A percentile compares a stretch with the other conserved stretches of the same genome.
Conservation (phyloP, 2,888 invertebrate genomes). For the Drosophila differens region DNA sequence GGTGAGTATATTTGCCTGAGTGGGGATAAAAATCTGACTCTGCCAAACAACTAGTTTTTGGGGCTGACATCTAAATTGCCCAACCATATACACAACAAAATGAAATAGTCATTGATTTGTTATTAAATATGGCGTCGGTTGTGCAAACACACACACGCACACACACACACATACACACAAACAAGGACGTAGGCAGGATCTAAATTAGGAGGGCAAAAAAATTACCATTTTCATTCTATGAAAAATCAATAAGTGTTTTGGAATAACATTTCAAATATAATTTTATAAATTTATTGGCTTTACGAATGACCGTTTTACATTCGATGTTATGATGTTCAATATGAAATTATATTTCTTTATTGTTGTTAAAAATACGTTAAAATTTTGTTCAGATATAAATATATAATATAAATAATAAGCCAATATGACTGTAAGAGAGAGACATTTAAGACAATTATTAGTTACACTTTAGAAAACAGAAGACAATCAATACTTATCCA, state of each 20-base stretch:
- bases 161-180: slow-evolving; percentile 6
- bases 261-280: background rate
- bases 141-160: slow-evolving; percentile 51
- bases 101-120: slow-evolving; percentile 73
- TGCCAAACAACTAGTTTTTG: slow-evolving; percentile 31
- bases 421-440: background rate
- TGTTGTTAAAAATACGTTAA: background rate
- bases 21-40: background rate
- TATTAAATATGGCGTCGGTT: slow-evolving; percentile 72
- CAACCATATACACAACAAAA: slow-evolving; percentile 48
- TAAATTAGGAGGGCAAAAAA: background rate
- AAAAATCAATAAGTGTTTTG: background rate
- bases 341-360: background rate
- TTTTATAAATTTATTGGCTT: background rate
- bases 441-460: background rate
- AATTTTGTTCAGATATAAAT: background rate
- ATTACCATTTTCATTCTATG: background rate
- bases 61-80: slow-evolving; percentile 45
- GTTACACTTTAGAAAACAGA: background rate
- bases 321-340: background rate
- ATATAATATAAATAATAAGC: background rate
- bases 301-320: background rate
- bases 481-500: background rate
- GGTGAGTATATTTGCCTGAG: background rate
- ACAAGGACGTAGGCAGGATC: background rate